Conservation (phyloP, 2,888 invertebrate species). For the Sphinx pinastri region DNA sequence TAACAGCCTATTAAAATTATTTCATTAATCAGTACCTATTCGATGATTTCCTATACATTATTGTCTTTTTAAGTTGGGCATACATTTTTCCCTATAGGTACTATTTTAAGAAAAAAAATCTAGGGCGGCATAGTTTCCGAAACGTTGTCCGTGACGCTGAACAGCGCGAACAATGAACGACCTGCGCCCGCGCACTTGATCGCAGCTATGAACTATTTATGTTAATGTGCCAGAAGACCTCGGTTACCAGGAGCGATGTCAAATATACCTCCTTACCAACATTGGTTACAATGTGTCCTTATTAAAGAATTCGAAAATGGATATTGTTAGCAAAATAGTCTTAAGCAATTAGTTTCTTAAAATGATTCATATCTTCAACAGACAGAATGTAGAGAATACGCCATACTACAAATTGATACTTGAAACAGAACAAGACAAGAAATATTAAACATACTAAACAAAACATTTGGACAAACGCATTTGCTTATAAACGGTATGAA, state of each 20-base stretch:
- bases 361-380: too few species aligned
- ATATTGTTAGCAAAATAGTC: background rate
- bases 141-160: conserved; percentile 44
- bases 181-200: conserved; percentile 66
- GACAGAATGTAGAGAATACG: too few species aligned
- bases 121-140: background rate
- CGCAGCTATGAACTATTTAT: conserved; percentile 53
- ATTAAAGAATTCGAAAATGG: background rate
- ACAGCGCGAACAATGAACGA: conserved; percentile 61
- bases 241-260: conserved; percentile 9
- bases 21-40: background rate
- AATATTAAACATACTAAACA: background rate
- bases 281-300: background rate
- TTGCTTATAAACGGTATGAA: conserved; percentile 33
- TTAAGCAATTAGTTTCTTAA: too few species aligned
- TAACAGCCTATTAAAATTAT: background rate
- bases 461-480: conserved; percentile 30
- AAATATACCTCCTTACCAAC: background rate
- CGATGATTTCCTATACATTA: background rate
- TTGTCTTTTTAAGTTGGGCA: too few species aligned
- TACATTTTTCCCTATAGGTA: too few species aligned
- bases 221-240: conserved; percentile 22
- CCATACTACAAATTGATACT: background rate
- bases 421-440: background rate
- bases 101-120: background rate